phyloP scores from a whole-genome alignment of 2,888 invertebrate species.

The Drosophila prostipennis region DNA sequence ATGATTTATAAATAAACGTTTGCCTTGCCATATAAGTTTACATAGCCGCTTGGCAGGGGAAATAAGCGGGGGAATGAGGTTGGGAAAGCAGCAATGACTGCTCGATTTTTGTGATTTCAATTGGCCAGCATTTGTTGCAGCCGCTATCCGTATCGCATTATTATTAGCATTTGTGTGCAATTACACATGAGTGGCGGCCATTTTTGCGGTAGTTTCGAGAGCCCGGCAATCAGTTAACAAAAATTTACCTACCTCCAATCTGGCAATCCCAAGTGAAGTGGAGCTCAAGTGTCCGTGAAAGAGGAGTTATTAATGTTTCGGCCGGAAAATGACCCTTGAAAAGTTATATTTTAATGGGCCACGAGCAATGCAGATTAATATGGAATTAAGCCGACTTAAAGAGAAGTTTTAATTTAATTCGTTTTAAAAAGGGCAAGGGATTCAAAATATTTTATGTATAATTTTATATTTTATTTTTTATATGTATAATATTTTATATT shows the following conservation, averaged over 20 bases:
- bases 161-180: conserved; percentile 57
- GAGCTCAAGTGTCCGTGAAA: conserved; percentile 6
- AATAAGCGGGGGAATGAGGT: too few species aligned
- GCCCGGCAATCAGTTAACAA: conserved; percentile 39
- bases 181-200: conserved; percentile 47
- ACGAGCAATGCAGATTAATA: neutral
- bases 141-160: conserved; percentile 45
- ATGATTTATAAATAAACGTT: conserved; percentile 77
- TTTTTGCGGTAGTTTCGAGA: conserved; percentile 40
- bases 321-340: neutral
- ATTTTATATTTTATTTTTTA: too few species aligned
- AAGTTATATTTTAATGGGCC: neutral
- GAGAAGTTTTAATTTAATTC: neutral
- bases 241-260: conserved; percentile 16
- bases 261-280: neutral
- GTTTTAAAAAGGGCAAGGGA: too few species aligned
- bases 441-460: too few species aligned
- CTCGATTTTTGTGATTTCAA: conserved; percentile 55
- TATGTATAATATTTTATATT: too few species aligned
- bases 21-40: conserved; percentile 38
- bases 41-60: neutral
- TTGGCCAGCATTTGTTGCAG: conserved; percentile 40
- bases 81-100: conserved; percentile 29
- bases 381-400: neutral
- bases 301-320: conserved; percentile 38